Evolutionary conservation across 2,797 vertebrate species (phyloP), one percentile per base, ranked within the genome.

Genomic region (Pseudomugil gertrudae): DNA sequence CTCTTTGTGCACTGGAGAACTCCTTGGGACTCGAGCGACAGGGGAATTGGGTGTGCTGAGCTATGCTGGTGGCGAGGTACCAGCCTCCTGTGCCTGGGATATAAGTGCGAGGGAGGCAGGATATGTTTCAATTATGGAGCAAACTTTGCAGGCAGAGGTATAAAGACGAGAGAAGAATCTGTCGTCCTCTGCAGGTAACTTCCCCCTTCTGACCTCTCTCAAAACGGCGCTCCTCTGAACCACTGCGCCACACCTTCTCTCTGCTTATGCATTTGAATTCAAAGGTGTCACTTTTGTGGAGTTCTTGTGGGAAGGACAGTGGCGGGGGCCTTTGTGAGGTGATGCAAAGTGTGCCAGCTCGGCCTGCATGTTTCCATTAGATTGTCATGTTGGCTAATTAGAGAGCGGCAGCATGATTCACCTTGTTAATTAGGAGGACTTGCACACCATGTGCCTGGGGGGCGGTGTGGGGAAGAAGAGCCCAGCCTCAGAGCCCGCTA

Each of bases 361-460:
- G 89, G 92, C 89, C 95, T 90, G 94, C 94, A 94, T 94, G 95
- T 94, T 96, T 96, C 96, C 93, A 95, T 96, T 95, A 95, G 95
- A 96, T 97, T 96, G 96, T 96, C 96, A 95, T 95, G 96, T 97
- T 96, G 95, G 91, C 96, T 98, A 98, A 99, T 99, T 98, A 98
- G 97, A 95, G 95, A 95, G 94, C 94, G 93, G 95, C 95, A 91
- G 96, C 95, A 95, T 96, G 96, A 96, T 98, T 98, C 98, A 99
- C 97, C 98, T 99, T 98, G 96, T 98, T 99, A 99, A 99, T 99
- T 98, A 99, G 96, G 96, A 96, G 96, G 96, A 96, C 96, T 97
- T 94, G 96, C 95, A 95, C 95, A 96, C 94, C 93, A 95, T 92
- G 92, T 89, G 94, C 97, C 96, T 89, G 87, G 82, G 29, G 92